Evolutionary conservation across 2,113 vertebrate species (phyloP), one percentile per base, ranked within the genome.

Genomic region (Cochlearius cochlearius): DNA sequence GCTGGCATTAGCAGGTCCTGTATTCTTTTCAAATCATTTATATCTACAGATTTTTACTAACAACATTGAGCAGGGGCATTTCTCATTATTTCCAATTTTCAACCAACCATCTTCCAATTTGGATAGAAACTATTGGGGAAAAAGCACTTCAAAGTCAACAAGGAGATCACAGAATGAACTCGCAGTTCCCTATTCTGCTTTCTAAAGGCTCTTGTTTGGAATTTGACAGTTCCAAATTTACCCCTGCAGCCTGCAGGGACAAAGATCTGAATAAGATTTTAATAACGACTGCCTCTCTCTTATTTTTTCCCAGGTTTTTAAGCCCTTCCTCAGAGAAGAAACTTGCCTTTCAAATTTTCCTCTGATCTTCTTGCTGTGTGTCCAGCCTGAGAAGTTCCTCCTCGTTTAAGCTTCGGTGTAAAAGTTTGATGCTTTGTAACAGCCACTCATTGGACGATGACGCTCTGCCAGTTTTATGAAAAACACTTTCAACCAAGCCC

Each of bases 21-120:
- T 36, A 27, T 59, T 83, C 8, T 55, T 80, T 68, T 59, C 2
- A 1, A 15, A 64, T 36, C 2, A 58, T 89, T 62, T 56, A 16
- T 38, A 49, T 12, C 29, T 71, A 63, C 11, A 85, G 12, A 75
- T 39, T 67, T 92, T 74, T 74, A 58, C 18, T 30, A 53, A n/a
- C 25, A 53, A 26, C 3, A 5, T 20, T 0, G 4, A 0, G 3
- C 4, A 3, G 5, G 2, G 9, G 12, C 0, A 4, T 58, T 81
- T 72, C 34, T 81, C 7, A 43, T 52, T 59, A 62, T 82, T 94
- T 94, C 47, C 9, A 47, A 14, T 86, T 82, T 86, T 85, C 60
- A 63, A 53, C 12, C 32, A 63, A 63, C 22, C 7, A 34, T 22
- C 32, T 90, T 85, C 72, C 22, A 45, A 26, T 71, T 90, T 25